Evolutionary conservation across 1,140 invertebrate genomes (phyloP), one percentile per base, ranked within the genome.

Genomic region (Caenorhabditis tropicalis): DNA sequence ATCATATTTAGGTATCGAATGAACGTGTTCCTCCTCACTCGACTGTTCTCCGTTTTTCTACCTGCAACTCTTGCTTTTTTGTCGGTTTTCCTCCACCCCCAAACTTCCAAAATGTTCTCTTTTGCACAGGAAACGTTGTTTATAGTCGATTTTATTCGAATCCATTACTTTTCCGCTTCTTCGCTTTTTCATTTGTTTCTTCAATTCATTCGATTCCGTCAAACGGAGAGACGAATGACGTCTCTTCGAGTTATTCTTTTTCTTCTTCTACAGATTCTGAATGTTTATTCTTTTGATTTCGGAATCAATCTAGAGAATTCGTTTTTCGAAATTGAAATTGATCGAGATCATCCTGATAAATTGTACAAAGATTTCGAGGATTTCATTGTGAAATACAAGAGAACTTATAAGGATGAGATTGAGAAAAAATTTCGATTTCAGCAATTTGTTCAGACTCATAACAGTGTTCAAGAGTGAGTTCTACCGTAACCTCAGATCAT

Each of bases 231-330:
- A 36, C 29, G 10, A 36, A 65, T 43, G 65, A 21, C n/a, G 65
- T 43, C 36, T 46, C n/a, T 74, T 27, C 4, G n/a, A n/a, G 9
- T 74, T n/a, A 7, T 43, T 39, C 19, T 43, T 3, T 27, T 46
- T 10, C 36, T 19, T 24, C 12, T 46, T 43, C 0, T 43, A 7
- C 49, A 51, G 29, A 46, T 74, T 21, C 43, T 31, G 2, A 58
- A 4, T 27, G 21, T 58, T 24, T 10, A 19, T 36, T 74, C 36
- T 24, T 60, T 36, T 46, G 21, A 39, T 74, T 27, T 83, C 51
- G 88, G 56, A 88, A 29, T 31, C 31, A 53, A 81, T 89, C 87
- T 74, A 1, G 65, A 74, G 12, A n/a, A 74, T 24, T 74, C 36
- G 24, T 74, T 74, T 15, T 74, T 74, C 19, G 65, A 74, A 74